Evolutionary conservation across 2,797 vertebrate species (phyloP).

Genomic region (Oreochromis grahami): DNA sequence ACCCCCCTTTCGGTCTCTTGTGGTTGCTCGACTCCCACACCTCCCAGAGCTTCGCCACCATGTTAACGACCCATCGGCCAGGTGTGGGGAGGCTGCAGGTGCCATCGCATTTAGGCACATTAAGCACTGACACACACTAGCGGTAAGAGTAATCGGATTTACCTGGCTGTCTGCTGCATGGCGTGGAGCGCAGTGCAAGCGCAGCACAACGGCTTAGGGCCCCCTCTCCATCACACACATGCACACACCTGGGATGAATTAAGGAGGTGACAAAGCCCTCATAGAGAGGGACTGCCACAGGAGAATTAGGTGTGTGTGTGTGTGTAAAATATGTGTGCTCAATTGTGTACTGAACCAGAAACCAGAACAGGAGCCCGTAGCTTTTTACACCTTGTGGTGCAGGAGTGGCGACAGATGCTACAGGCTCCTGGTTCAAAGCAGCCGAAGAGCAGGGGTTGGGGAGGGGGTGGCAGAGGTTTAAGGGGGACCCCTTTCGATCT

Average conservation of each 20-base stretch:
- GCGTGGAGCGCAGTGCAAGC: slow-evolving; percentile 58
- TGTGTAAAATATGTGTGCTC: background rate
- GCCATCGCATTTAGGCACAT: slow-evolving; percentile 67
- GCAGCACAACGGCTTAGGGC: slow-evolving; percentile 63
- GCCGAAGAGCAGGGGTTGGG: background rate
- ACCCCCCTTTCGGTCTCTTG: slow-evolving; percentile 24
- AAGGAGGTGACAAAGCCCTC: slow-evolving; percentile 70
- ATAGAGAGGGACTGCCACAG: slow-evolving; percentile 46
- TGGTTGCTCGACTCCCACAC: slow-evolving; percentile 54
- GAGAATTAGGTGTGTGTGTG: background rate
- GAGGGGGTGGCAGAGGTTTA: slow-evolving; percentile 18
- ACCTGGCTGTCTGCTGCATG: slow-evolving; percentile 58
- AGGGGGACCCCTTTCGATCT: slow-evolving; percentile 38
- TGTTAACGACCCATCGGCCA: slow-evolving; percentile 57
- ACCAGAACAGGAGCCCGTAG: slow-evolving; percentile 51
- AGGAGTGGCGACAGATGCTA: slow-evolving; percentile 52
- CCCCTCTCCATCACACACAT: slow-evolving; percentile 73
- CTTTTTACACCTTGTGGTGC: slow-evolving; percentile 61
- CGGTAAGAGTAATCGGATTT: slow-evolving; percentile 74
- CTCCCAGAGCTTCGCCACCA: slow-evolving; percentile 40
- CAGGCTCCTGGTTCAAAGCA: slow-evolving; percentile 65
- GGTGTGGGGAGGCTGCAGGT: slow-evolving; percentile 72
- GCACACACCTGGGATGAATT: slow-evolving; percentile 76
- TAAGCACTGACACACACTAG: slow-evolving; percentile 70
- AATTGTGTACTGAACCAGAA: slow-evolving; percentile 45